phyloP scores from a whole-genome alignment of 2,888 invertebrate genomes.

The Tetranychus piercei region DNA sequence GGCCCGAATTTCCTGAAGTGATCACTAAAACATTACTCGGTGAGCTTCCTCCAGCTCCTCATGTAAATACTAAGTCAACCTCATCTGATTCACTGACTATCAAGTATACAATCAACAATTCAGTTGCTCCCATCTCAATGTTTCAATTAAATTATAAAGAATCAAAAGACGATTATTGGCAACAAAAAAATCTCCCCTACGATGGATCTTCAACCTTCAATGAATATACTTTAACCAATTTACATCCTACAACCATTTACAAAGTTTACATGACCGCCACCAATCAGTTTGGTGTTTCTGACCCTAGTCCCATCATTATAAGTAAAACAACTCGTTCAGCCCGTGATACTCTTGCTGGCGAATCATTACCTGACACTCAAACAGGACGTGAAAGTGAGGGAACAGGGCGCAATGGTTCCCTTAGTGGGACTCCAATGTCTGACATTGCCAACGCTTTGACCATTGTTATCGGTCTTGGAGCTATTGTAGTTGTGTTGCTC shows the following conservation, averaged over 20 bases:
- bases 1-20: slow-evolving; percentile 26
- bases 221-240: neutral
- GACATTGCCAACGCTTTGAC: slow-evolving; percentile 13
- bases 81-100: slow-evolving; percentile 13
- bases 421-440: slow-evolving; percentile 15
- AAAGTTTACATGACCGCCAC: slow-evolving; percentile 7
- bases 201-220: slow-evolving; percentile 14
- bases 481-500: slow-evolving; percentile 23
- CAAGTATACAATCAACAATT: neutral
- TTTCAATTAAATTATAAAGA: slow-evolving; percentile 14
- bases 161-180: slow-evolving; percentile 21
- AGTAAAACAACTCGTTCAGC: neutral
- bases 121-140: neutral
- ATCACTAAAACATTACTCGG: slow-evolving; percentile 26
- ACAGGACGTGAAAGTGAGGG: neutral
- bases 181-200: slow-evolving; percentile 15
- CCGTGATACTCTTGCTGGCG: slow-evolving; percentile 13
- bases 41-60: slow-evolving; percentile 28
- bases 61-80: slow-evolving; percentile 24
- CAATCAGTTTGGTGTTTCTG: slow-evolving; percentile 22
- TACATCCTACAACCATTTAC: neutral
- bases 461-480: slow-evolving; percentile 14
- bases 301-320: slow-evolving; percentile 24
- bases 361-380: neutral
- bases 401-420: neutral